Evolutionary conservation across 2,797 vertebrate genomes (phyloP).

Genomic region (Fistularia commersonii): DNA sequence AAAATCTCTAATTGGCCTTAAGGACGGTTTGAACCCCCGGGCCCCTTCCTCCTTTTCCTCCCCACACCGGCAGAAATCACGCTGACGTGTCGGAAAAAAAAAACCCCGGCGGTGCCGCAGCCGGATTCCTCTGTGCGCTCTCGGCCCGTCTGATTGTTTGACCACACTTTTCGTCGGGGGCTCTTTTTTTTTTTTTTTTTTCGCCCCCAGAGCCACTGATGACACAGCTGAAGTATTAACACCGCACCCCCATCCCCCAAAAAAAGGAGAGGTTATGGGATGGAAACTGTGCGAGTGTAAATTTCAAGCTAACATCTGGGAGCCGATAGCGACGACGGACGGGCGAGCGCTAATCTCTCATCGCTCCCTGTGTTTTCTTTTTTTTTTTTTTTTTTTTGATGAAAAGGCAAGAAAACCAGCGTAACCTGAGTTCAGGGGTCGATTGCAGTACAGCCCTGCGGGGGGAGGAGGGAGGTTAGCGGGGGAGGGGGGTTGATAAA

Average conservation of each 20-base stretch:
- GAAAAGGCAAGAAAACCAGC: conserved; percentile 36
- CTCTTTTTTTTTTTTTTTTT: too few species aligned
- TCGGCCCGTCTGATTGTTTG: conserved; percentile 53
- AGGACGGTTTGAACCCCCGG: conserved; percentile 44
- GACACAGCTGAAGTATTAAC: conserved; percentile 57
- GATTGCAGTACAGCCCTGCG: conserved; percentile 32
- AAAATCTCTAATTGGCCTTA: conserved; percentile 53
- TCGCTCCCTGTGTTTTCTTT: conserved; percentile 41
- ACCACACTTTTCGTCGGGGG: conserved; percentile 54
- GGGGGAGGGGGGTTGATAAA: too few species aligned
- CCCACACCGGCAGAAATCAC: conserved; percentile 52
- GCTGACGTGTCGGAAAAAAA: conserved; percentile 54
- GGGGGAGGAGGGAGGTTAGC: too few species aligned
- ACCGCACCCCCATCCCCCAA: too few species aligned
- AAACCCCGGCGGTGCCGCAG: conserved; percentile 15
- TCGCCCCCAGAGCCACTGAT: conserved; percentile 53
- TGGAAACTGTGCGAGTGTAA: conserved; percentile 29
- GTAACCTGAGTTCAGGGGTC: conserved; percentile 46
- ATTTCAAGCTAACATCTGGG: conserved; percentile 21
- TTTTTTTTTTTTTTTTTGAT: too few species aligned
- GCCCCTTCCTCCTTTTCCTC: too few species aligned
- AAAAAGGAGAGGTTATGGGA: conserved; percentile 38
- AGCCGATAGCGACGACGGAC: conserved; percentile 35
- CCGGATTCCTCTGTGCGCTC: conserved; percentile 25
- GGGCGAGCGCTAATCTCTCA: conserved; percentile 58